Percentiles rank a stretch among this genome's conserved stretches.
Conservation (phyloP, 2,113 vertebrate species). For the Corythaeola cristata region DNA sequence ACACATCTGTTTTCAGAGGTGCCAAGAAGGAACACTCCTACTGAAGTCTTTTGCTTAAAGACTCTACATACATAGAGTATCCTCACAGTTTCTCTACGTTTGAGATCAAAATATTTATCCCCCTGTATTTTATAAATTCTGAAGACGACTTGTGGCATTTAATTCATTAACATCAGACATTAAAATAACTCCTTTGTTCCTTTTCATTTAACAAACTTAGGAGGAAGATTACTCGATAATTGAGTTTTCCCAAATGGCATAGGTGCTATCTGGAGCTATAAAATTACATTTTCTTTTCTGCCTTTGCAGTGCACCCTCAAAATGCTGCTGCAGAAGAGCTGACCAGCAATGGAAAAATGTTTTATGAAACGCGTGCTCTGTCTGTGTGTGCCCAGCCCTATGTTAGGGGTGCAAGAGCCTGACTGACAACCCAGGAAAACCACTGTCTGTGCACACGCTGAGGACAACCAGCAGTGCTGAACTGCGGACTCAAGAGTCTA, state of each 20-base stretch:
- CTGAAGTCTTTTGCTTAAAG: background rate
- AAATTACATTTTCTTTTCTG: background rate
- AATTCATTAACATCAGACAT: background rate
- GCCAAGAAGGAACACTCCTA: background rate
- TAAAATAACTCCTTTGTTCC: background rate
- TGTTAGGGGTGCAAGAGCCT: background rate
- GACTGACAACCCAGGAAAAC: background rate
- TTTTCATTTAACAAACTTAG: background rate
- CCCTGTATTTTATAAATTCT: background rate
- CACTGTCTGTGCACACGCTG: rapidly evolving
- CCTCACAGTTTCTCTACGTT: background rate
- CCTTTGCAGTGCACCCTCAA: background rate
- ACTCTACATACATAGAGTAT: background rate
- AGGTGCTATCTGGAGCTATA: background rate
- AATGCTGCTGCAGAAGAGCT: background rate
- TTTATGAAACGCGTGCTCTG: background rate
- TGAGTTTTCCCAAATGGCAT: background rate
- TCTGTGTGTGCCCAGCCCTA: background rate
- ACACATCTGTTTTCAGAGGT: background rate
- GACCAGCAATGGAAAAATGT: background rate
- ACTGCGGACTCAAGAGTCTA: background rate
- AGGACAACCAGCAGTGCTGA: background rate
- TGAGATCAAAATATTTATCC: background rate
- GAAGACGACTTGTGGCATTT: background rate
- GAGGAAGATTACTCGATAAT: background rate